Conservation (phyloP, 2,113 vertebrate genomes). For the Dunckerocampus dactyliophorus region DNA sequence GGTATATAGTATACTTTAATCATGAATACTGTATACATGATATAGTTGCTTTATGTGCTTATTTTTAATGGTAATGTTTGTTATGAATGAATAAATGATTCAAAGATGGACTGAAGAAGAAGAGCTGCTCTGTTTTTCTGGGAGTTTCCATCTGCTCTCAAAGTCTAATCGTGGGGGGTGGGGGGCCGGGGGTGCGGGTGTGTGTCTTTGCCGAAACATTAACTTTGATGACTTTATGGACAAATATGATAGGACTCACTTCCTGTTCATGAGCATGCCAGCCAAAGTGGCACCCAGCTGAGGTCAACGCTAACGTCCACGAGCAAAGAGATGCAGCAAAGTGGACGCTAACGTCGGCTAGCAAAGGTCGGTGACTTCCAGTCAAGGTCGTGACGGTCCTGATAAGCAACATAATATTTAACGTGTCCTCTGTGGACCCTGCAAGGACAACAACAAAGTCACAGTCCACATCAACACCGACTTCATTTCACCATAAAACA, state of each 20-base stretch:
- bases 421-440: neutral
- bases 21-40: no score
- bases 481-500: no score
- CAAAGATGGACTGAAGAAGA: no score
- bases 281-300: neutral
- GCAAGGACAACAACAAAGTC: no score
- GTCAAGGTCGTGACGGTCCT: neutral
- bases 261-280: neutral
- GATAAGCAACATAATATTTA: neutral
- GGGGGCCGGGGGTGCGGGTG: neutral
- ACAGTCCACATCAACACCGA: no score
- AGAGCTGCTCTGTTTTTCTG: slow-evolving; percentile 3
- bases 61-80: no score
- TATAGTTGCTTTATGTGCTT: no score
- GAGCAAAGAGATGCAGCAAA: no score
- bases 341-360: neutral
- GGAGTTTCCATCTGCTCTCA: slow-evolving; percentile 29
- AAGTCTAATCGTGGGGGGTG: slow-evolving; percentile 1
- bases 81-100: no score
- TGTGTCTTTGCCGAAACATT: slow-evolving; percentile 6
- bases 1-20: no score
- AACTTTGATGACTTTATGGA: neutral
- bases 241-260: neutral
- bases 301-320: neutral
- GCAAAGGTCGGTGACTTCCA: no score